Evolutionary conservation across 92 coral and sea anemone species (phyloP), one percentile per base, ranked within the genome.

Genomic region (Desmophyllum pertusum): DNA sequence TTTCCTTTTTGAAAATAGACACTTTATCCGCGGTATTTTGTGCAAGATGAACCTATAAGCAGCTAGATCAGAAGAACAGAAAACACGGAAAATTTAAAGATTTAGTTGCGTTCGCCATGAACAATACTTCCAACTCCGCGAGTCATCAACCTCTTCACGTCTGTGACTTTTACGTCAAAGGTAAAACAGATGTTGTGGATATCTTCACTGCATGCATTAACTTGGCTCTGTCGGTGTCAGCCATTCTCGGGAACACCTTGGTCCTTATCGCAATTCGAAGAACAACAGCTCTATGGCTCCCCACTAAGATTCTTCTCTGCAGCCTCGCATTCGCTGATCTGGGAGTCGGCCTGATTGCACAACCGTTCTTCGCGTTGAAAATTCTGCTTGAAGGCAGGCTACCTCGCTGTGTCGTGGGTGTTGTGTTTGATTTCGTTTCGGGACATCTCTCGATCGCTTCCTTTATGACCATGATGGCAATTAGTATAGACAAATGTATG

Each of bases 401-500:
- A 13, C 29, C 48, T 7, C 81, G 81, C 11, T 77, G 81, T 50
- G 50, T 59, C 4, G 43, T 50, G 8, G 81, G 81, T 10, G 31
- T 52, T 10, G 18, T 53, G 15, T 77, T 77, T 55, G 81, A 77
- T 50, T 38, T 75, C 31, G 39, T 35, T 21, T 77, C 81, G 68
- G 81, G 81, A 30, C 68, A 77, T 27, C 69, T 77, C 52, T 77
- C 68, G 6, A 30, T 77, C 30, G 81, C 50, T 10, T 52, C 81
- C 64, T 59, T 77, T 50, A 33, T 51, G 23, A 77, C 81, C 23
- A 77, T 77, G 66, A 77, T 59, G 67, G 64, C 39, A 27, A 77
- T 77, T 3, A 77, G 66, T 23, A 77, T 77, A 37, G 81, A 77
- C 43, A 77, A 77, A 52, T 77, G 66, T 14, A 52, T 77, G 81